Evolutionary conservation across 2,888 invertebrate genomes (phyloP).

Genomic region (Heliconius aoede): DNA sequence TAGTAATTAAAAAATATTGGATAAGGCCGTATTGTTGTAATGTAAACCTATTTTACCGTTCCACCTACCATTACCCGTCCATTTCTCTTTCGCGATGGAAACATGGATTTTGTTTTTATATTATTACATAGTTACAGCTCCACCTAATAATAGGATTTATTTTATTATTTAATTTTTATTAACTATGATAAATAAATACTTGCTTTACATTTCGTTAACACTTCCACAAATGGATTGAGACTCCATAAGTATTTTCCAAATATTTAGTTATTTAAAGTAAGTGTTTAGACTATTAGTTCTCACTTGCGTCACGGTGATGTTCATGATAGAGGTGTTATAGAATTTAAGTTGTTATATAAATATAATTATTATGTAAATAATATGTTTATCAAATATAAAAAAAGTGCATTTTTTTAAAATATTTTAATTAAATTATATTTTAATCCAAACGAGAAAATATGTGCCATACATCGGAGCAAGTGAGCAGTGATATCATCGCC

Average conservation of each 20-base stretch:
- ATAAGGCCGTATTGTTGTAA: too few species aligned
- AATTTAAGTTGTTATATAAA: not conserved
- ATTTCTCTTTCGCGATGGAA: too few species aligned
- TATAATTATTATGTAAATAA: not conserved
- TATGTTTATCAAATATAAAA: not conserved
- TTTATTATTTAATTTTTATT: not conserved
- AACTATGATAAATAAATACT: not conserved
- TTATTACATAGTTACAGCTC: too few species aligned
- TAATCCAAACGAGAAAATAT: conserved; percentile 1
- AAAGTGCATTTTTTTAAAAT: too few species aligned
- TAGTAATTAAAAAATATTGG: too few species aligned
- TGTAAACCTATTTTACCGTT: too few species aligned
- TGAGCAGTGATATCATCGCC: conserved; percentile 48
- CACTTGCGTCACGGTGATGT: not conserved
- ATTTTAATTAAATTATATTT: not conserved
- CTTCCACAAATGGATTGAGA: too few species aligned
- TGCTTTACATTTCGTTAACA: not conserved
- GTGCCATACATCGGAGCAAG: conserved; percentile 34
- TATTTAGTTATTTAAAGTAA: not conserved
- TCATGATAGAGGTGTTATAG: not conserved
- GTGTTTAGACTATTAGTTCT: not conserved
- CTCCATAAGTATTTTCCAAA: too few species aligned
- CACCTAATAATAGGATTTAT: not conserved
- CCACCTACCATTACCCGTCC: too few species aligned
- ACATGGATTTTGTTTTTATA: too few species aligned